Base-by-base conservation (phyloP, 2,113 vertebrate genomes). In the Varanus salvator region DNA sequence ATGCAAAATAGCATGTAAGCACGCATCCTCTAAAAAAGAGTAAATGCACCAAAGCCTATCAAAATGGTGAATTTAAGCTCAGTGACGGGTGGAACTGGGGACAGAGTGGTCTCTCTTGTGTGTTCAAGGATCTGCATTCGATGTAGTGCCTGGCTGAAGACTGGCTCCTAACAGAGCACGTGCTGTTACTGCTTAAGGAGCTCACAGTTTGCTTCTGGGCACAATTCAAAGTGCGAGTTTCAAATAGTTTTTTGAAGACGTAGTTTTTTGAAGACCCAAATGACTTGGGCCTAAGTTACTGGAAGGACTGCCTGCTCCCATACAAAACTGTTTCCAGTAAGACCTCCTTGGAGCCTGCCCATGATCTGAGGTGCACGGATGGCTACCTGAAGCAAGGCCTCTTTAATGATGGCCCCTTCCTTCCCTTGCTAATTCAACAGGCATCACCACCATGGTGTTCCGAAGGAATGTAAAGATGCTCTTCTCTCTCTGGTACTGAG, bases 1-100 rank as follows among this genome's bases (percentile, higher is more conserved):
- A 89, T 94, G 84, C 76, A 74, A 95, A 92, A 93, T 91, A 90
- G 94, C 94, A 89, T 76, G 57, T 77, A 90, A 91, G 91, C 78
- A 90, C 52, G 80, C 66, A 84, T 91, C 85, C 93, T 91, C 89
- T 86, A 86, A 90, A 90, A 44, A 94, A 69, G 87, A 71, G 95
- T 93, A 94, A 89, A 93, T 94, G 92, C 60, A 89, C 15, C 90
- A 52, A 54, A 34, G 72, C 2, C 17, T 19, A 86, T 86, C 52
- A 87, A 88, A 92, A 92, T 57, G 72, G 71, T 89, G 89, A 87
- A 89, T 88, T 94, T 92, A 87, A 92, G 50, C 72, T 74, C 31
- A 94, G 84, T 90, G 90, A 89, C 92, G 29, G 90, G 54, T 94
- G 69, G 90, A 93, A 91, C 86, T 94, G 90, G 3, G 93, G 71